Conservation (phyloP, 1,140 invertebrate genomes). For the Micrasema longulum region DNA sequence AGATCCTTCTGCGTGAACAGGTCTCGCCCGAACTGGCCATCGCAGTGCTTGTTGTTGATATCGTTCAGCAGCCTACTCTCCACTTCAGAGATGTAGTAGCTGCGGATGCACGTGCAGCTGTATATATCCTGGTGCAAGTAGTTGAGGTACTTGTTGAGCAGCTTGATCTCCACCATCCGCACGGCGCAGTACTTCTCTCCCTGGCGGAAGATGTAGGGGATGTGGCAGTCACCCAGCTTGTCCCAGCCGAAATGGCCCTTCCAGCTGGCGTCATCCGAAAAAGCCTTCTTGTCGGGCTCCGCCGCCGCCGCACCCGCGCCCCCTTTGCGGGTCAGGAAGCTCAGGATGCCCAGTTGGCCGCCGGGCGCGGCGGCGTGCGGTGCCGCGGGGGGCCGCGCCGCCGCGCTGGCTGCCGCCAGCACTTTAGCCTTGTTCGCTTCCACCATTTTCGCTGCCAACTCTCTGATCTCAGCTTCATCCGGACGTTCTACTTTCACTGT, state of each 20-base stretch:
- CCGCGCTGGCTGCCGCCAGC: constrained; percentile 65
- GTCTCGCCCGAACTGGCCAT: constrained; percentile 88
- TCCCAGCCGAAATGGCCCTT: constrained; percentile 92
- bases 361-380: constrained; percentile 60
- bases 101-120: constrained; percentile 88
- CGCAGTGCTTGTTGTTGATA: constrained; percentile 93
- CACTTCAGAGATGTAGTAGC: constrained; percentile 92
- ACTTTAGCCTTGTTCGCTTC: constrained; percentile 85
- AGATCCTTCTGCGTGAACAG: constrained; percentile 91
- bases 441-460: constrained; percentile 86
- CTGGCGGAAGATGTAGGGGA: constrained; percentile 88
- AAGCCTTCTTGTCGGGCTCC: constrained; percentile 67
- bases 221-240: constrained; percentile 83
- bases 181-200: constrained; percentile 91
- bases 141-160: constrained; percentile 87
- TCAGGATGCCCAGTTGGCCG: constrained; percentile 71
- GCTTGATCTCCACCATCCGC: constrained; percentile 89
- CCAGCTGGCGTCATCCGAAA: constrained; percentile 81
- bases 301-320: constrained; percentile 60
- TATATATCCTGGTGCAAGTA: constrained; percentile 87
- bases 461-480: constrained; percentile 88
- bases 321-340: constrained; percentile 69
- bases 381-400: constrained; percentile 60
- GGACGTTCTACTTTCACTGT: constrained; percentile 84
- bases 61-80: constrained; percentile 93